A percentile compares a stretch with the other conserved stretches of the same genome.
These are phyloP conservation scores for Arion vulgaris DNA, from an alignment of 1,140 invertebrate species.

Conservation along the genomic window DNA sequence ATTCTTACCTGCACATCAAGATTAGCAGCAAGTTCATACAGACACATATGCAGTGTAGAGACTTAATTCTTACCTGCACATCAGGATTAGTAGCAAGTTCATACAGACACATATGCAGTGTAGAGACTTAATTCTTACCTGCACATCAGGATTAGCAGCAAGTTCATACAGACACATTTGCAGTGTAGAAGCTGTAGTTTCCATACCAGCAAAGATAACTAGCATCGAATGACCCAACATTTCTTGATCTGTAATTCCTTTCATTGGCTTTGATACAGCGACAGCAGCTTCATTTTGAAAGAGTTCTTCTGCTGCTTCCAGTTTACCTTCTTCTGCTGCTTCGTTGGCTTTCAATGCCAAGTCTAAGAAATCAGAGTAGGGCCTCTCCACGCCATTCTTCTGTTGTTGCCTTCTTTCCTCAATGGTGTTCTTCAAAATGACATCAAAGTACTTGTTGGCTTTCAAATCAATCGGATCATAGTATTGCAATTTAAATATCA, in stretches of 20 bases:
- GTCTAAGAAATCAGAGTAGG: slow-evolving; percentile 2
- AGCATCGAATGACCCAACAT: slow-evolving; percentile 10
- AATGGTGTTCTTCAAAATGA: neutral
- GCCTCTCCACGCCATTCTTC: neutral
- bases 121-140: too few species aligned
- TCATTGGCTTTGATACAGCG: too few species aligned
- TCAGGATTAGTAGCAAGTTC: too few species aligned
- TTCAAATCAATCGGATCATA: neutral
- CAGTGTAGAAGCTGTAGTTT: too few species aligned
- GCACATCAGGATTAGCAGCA: too few species aligned
- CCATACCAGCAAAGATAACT: too few species aligned
- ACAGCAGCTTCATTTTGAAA: neutral
- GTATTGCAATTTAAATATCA: neutral
- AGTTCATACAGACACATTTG: too few species aligned
- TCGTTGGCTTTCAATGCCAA: slow-evolving; percentile 1
- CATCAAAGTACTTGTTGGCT: neutral
- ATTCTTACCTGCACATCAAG: too few species aligned
- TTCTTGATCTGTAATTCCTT: neutral
- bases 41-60: too few species aligned
- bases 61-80: too few species aligned
- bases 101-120: too few species aligned
- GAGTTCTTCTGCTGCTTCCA: neutral
- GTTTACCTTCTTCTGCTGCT: neutral
- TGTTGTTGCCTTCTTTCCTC: neutral
- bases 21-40: too few species aligned